Base-by-base conservation (phyloP, 2,113 vertebrate genomes). In the Macquaria ambigua region DNA sequence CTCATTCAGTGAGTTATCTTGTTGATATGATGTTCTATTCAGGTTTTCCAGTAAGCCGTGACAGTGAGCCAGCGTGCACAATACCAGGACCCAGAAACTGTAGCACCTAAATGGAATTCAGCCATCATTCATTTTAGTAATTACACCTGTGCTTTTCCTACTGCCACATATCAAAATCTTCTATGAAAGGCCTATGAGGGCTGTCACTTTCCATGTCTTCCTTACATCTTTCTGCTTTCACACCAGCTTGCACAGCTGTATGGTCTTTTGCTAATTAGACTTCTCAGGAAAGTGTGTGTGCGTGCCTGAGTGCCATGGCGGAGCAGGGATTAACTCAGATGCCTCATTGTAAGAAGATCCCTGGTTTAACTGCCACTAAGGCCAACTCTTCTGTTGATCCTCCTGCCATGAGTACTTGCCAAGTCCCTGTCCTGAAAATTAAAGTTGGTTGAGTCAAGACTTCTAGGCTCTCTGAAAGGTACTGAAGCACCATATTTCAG, bases 191-290 rank as follows among this genome's bases (percentile, higher is more conserved):
- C 50, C 50, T 12, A 11, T 64, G 20, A 64, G 9, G 16, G 15
- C 58, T 69, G 16, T 39, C 61, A 55, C 28, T 81, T 69, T 28
- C 25, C 8, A 34, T 7, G 34, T 48, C 28, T 46, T 37, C 52
- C 8, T 77, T 46, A 55, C 53, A 41, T 69, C 53, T 28, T 39
- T 74, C 18, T 25, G 43, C 10, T 62, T 58, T 84, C 69, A 16
- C 39, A 9, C 16, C 52, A 73, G 43, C 59, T 81, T 9, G 28
- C 39, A 55, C 46, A 48, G 74, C 28, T 12, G 12, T 55, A 21
- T 63, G 25, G 16, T 80, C 39, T 61, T 52, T 28, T 21, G 59
- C 52, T 73, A 52, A 74, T 84, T 59, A 68, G n/a, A 66, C 46
- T 23, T 73, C 16, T 64, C 41, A 67, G 41, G 16, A 21, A 69